Evolutionary conservation across 2,888 invertebrate species (phyloP).

Genomic region (Rotaria macrura): DNA sequence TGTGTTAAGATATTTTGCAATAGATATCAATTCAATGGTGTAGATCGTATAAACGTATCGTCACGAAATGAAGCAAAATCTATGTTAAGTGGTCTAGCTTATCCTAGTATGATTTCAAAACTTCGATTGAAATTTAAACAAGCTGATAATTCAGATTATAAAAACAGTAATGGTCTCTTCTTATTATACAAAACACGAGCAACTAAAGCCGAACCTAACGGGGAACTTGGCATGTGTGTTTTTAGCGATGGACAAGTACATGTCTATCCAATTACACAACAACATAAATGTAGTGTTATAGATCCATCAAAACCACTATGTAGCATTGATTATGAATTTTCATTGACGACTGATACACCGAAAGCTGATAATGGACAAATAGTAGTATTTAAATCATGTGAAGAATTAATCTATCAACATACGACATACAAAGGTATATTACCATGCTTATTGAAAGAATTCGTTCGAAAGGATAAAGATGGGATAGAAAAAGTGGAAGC

Average conservation of each 20-base stretch:
- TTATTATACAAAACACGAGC: background rate
- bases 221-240: background rate
- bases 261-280: background rate
- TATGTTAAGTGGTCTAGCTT: background rate
- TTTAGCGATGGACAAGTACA: background rate
- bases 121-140: background rate
- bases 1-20: background rate
- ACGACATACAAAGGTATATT: background rate
- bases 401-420: background rate
- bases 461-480: background rate
- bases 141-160: background rate
- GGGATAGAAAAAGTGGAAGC: background rate
- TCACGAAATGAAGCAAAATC: background rate
- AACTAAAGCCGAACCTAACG: background rate
- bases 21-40: background rate
- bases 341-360: background rate
- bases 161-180: background rate
- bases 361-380: background rate
- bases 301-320: background rate
- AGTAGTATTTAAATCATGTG: background rate
- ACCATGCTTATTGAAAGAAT: background rate
- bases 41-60: background rate
- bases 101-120: background rate
- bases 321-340: background rate
- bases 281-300: background rate